Conservation (phyloP, 1,140 invertebrate species). For the Trichomalopsis sarcophagae region DNA sequence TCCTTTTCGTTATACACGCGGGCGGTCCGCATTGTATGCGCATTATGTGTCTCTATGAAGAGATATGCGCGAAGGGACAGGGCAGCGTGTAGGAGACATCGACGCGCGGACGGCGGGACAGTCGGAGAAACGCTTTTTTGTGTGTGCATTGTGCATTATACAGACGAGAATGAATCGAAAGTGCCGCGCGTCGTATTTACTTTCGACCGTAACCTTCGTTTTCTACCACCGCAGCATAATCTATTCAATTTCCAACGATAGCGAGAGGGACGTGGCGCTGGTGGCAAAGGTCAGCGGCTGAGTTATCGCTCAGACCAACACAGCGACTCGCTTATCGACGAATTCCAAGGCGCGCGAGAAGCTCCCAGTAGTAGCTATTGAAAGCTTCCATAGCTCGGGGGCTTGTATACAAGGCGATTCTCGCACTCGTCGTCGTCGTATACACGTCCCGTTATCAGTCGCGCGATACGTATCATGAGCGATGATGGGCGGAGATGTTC, state of each 20-base stretch:
- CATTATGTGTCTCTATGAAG: neutral
- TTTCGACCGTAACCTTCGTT: neutral
- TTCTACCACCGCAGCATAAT: neutral
- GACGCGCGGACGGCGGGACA: neutral
- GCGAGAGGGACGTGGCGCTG: too few relatives aligned
- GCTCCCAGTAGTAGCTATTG: neutral
- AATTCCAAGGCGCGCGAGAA: too few relatives aligned
- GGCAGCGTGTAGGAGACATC: neutral
- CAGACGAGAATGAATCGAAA: neutral
- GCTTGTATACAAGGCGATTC: neutral
- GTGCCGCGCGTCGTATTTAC: constrained; percentile 5
- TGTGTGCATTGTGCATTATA: too few relatives aligned
- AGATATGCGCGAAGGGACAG: constrained; percentile 3
- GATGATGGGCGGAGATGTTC: constrained; percentile 31
- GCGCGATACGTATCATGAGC: constrained; percentile 33
- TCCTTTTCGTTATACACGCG: neutral
- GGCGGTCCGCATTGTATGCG: constrained; percentile 30
- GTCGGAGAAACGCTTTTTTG: neutral
- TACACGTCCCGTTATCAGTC: neutral
- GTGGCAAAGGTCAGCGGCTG: too few relatives aligned
- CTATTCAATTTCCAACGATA: constrained; percentile 9
- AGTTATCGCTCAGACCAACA: too few relatives aligned
- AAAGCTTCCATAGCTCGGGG: neutral
- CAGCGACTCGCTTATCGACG: too few relatives aligned
- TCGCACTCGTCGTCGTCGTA: neutral